Base-by-base conservation (phyloP, 2,797 vertebrate genomes). In the Tiaroga cobitis region DNA sequence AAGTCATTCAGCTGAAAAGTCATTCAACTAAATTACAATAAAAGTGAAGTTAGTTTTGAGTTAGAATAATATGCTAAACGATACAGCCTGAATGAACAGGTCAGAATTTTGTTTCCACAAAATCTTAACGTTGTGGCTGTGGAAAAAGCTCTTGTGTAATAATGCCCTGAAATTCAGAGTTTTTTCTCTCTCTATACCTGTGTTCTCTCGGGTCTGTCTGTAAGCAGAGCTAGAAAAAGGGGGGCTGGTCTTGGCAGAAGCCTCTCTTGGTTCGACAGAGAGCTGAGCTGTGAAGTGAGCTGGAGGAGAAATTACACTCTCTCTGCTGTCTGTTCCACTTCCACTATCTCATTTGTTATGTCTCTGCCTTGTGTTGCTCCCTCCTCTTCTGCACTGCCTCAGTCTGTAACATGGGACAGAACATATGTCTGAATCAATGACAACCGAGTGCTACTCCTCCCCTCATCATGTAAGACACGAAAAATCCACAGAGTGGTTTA, bases 281-380 rank as follows among this genome's bases (percentile, higher is more conserved):
- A 68, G 77, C 76, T 86, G 84, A 87, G 84, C 59, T 84, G 59
- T 82, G 78, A 78, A 76, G 81, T 74, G 73, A 86, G 77, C 56
- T 41, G 54, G 68, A 73, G 74, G 26, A 89, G 82, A 70, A 83
- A 82, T 86, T 61, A 74, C 69, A 54, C 51, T 61, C 41, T 65
- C 72, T 81, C 69, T 80, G 39, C 83, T 85, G 75, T 75, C 85
- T 85, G 69, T 82, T 81, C 69, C 43, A 37, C 76, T 83, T 81
- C 49, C 70, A 85, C 41, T 16, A 56, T 26, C 70, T 83, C 80
- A 85, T 84, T 88, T 90, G 80, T 85, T 88, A 87, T 85, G 76
- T 80, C 67, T 85, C 69, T 80, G 43, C 82, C 72, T 83, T 72
- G 77, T 82, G 63, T 18, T 76, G 67, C 54, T 80, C 65, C 79